Percentiles rank a stretch among this genome's conserved stretches.
These are phyloP conservation scores for Meta bourneti DNA, from an alignment of 2,888 invertebrate genomes.

Conservation along the genomic window DNA sequence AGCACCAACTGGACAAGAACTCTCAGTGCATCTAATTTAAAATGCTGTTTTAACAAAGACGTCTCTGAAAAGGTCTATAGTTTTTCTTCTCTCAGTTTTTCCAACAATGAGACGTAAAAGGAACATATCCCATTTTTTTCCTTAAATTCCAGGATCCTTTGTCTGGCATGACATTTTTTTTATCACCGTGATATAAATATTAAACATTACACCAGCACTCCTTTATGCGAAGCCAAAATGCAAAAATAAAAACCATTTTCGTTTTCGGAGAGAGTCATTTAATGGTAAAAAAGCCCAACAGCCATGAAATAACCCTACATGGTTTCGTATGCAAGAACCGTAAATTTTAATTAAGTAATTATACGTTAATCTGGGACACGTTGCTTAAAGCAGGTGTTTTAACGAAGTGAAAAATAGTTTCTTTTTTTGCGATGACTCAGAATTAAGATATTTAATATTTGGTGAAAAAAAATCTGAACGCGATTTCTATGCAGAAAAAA, in stretches of 20 bases:
- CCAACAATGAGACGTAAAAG: neutral
- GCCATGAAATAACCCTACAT: neutral
- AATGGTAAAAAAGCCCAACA: neutral
- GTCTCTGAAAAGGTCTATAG: neutral
- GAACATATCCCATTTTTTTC: neutral
- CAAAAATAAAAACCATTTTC: neutral
- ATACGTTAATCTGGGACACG: neutral
- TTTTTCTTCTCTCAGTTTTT: neutral
- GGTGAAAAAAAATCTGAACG: neutral
- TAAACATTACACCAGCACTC: neutral
- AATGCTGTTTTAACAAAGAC: neutral
- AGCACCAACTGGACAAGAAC: neutral
- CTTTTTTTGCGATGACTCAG: neutral
- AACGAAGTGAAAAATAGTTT: neutral
- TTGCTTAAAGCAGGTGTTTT: neutral
- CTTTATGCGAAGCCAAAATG: neutral
- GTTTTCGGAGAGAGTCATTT: neutral
- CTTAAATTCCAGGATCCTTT: neutral
- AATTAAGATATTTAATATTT: neutral
- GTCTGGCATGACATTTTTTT: neutral
- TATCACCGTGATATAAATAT: neutral
- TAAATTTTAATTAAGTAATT: conserved; percentile 24
- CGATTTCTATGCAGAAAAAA: no score
- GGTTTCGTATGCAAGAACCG: neutral
- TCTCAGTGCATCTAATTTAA: neutral